A percentile compares a stretch with the other conserved stretches of the same genome.
Evolutionary conservation across 2,113 vertebrate genomes (phyloP).

Genomic region (Physeter macrocephalus): DNA sequence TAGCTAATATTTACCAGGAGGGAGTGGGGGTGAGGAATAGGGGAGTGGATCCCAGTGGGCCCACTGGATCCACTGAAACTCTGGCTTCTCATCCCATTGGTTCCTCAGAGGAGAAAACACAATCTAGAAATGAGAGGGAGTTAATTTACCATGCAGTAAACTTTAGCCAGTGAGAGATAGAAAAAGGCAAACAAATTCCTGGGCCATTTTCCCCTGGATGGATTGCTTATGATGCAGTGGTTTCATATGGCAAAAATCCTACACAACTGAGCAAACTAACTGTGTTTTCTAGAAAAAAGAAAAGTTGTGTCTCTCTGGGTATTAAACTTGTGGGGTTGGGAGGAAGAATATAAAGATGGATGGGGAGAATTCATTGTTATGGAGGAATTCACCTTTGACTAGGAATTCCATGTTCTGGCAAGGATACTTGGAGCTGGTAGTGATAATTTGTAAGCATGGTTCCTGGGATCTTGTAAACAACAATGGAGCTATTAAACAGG

Average conservation of each 20-base stretch:
- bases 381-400: background rate
- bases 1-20: background rate
- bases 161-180: background rate
- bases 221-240: background rate
- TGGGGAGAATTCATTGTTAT: background rate
- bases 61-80: background rate
- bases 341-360: background rate
- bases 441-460: background rate
- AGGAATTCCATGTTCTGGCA: background rate
- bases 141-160: background rate
- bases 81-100: background rate
- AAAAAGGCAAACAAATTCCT: background rate
- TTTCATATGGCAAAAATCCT: background rate
- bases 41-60: background rate
- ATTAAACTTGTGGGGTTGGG: background rate
- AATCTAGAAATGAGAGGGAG: background rate
- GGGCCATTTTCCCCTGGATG: background rate
- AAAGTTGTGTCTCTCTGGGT: background rate
- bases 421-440: background rate
- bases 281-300: background rate
- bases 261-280: background rate
- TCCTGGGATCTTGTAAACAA: background rate
- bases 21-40: background rate
- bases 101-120: background rate
- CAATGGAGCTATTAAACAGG: background rate